These are phyloP conservation scores for Vidua macroura DNA, from an alignment of 2,113 vertebrate species.

Conservation along the genomic window DNA sequence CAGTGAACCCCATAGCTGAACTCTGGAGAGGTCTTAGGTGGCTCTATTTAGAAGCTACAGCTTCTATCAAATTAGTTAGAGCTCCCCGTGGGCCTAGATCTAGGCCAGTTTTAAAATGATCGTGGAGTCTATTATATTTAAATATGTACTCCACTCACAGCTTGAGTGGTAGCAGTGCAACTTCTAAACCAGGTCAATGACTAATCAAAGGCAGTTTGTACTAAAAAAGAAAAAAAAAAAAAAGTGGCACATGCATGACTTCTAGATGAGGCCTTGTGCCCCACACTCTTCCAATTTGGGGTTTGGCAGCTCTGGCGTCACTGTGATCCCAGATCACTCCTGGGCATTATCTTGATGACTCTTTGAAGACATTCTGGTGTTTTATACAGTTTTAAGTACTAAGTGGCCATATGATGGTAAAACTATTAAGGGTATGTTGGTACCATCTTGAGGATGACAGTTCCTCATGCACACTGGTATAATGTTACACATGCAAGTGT, in stretches of 20 bases:
- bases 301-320: neutral
- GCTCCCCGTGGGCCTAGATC: neutral
- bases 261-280: neutral
- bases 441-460: neutral
- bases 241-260: neutral
- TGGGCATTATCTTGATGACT: neutral
- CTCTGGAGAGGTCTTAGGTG: neutral
- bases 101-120: slow-evolving; percentile 48
- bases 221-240: neutral
- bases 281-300: neutral
- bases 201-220: slow-evolving; percentile 48
- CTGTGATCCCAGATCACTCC: neutral
- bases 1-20: neutral
- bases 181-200: slow-evolving; percentile 56
- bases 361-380: neutral
- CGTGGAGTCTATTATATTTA: neutral
- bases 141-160: neutral
- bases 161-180: neutral
- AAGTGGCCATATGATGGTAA: neutral
- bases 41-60: slow-evolving; percentile 35
- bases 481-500: neutral
- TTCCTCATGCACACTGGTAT: neutral
- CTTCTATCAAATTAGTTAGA: slow-evolving; percentile 56
- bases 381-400: neutral
- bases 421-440: neutral